Evolutionary conservation across 2,888 invertebrate genomes (phyloP).

Genomic region (Xestia sexstrigata): DNA sequence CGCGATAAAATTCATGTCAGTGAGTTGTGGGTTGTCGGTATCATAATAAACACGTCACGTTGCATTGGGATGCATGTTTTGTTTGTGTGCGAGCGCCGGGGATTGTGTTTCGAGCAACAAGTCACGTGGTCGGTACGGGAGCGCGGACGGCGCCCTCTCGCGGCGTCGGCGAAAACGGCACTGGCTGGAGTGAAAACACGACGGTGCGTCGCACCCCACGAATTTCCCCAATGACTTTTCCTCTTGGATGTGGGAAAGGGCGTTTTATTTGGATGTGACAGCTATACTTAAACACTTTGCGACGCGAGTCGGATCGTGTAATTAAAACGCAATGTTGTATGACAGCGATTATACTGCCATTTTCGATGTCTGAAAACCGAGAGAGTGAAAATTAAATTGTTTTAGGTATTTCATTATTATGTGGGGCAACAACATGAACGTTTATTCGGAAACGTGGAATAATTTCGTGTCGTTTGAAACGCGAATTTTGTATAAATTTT

Average conservation of each 20-base stretch:
- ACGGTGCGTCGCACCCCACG: slow-evolving; percentile 88
- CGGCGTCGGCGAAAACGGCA: slow-evolving; percentile 86
- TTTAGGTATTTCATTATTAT: slow-evolving; percentile 55
- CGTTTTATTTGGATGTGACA: slow-evolving; percentile 79
- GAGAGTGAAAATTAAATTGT: slow-evolving; percentile 54
- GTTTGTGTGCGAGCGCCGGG: slow-evolving; percentile 67
- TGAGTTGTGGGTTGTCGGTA: slow-evolving; percentile 64
- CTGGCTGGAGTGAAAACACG: slow-evolving; percentile 87
- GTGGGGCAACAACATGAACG: slow-evolving; percentile 35
- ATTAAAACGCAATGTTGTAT: slow-evolving; percentile 68
- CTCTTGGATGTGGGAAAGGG: slow-evolving; percentile 82
- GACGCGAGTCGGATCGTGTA: slow-evolving; percentile 63
- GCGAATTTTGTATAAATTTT: slow-evolving; percentile 25
- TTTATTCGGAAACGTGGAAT: slow-evolving; percentile 35
- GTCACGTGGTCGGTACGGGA: slow-evolving; percentile 81
- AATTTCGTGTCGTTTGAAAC: slow-evolving; percentile 38
- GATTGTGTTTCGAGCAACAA: slow-evolving; percentile 82
- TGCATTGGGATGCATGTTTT: slow-evolving; percentile 77
- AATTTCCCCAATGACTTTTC: slow-evolving; percentile 89
- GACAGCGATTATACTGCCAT: slow-evolving; percentile 64
- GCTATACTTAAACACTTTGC: slow-evolving; percentile 67
- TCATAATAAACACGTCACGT: slow-evolving; percentile 74
- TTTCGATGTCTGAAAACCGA: slow-evolving; percentile 58
- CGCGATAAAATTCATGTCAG: slow-evolving; percentile 87
- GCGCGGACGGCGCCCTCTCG: slow-evolving; percentile 88